Base-by-base conservation (phyloP, 1,140 invertebrate genomes). In the Yoshiicerus persimilis region DNA sequence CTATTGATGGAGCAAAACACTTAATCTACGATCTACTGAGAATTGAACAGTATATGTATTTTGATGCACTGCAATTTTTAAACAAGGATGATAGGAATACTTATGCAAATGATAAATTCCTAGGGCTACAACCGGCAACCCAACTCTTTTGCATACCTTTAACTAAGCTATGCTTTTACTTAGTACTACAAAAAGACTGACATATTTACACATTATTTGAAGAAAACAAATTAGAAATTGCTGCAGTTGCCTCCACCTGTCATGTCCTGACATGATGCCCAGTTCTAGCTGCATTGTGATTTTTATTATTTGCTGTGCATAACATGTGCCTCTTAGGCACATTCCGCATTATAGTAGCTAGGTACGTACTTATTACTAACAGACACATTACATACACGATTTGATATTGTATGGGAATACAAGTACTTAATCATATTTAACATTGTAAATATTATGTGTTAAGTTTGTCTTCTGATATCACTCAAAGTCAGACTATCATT, bases 211-310 rank as follows among this genome's bases (percentile, higher is more conserved):
- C 11, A 66, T 27, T 70, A 36, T 80, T 80, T 80, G 75, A 80
- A n/a, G 75, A 80, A 80, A 80, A 80, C 34, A 80, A 80, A 80
- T 80, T 80, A 80, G 32, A 70, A 70, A 70, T 70, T 70, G 27
- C 66, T 30, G 27, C 75, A 38, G 16, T 80, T 80, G 30, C 75
- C 75, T 80, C 75, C 75, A 80, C 75, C 75, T 80, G 75, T 80
- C 75, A 80, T 32, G 30, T n/a, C 34, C n/a, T 36, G 27, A 36
- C 32, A 80, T 80, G 70, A 34, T 56, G 47, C 20, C 13, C n/a
- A 16, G 47, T 16, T 56, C 47, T 56, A n/a, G 47, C n/a, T 56
- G 47, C 47, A 56, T 56, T 56, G 47, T n/a, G 47, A n/a, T n/a
- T 56, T 56, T 56, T 16, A 47, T 47, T 47, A 5, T 56, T 56